Evolutionary conservation across 2,113 vertebrate genomes (phyloP), one percentile per base, ranked within the genome.

Genomic region (Rostratula benghalensis): DNA sequence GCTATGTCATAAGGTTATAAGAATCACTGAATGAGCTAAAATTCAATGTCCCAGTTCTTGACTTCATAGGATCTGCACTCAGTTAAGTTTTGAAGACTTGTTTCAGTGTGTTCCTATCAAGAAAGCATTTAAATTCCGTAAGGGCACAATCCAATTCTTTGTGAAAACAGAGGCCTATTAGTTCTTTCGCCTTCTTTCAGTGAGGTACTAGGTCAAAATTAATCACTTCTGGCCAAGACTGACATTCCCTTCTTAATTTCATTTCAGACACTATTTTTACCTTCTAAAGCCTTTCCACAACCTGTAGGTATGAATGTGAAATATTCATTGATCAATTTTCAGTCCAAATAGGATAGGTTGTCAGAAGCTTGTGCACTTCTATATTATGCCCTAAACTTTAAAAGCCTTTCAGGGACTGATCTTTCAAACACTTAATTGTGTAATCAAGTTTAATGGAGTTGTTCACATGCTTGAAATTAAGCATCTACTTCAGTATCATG

Each of bases 401-500:
- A 86, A 86, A 96, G 78, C 57, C 67, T 94, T 96, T 91, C 57
- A 87, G 73, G 69, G 71, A 71, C 51, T 90, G 48, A 78, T 91
- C 56, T 95, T 90, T 90, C 69, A 91, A 94, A 87, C 20, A 56
- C 21, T 78, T 91, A 94, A 53, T 65, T 57, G 63, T 60, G 45
- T 45, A 91, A 95, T 90, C 71, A 87, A 81, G 35, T 92, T 96
- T 95, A 87, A 95, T 76, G 41, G 83, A 83, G 65, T 75, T 94
- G 68, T 41, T 93, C 69, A 76, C 11, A 6, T 69, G 53, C 91
- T 95, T 91, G 65, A 95, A 94, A 95, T 93, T 82, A 90, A 96
- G 69, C 69, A 89, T 50, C 57, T 92, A 88, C 86, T 91, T 92
- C 70, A 91, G 45, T 37, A 92, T n/a, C 35, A 61, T 39, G 16